Percentiles rank a stretch among this genome's conserved stretches.
These are phyloP conservation scores for Yponomeuta plumbellus DNA, from an alignment of 2,888 invertebrate genomes.

Conservation along the genomic window DNA sequence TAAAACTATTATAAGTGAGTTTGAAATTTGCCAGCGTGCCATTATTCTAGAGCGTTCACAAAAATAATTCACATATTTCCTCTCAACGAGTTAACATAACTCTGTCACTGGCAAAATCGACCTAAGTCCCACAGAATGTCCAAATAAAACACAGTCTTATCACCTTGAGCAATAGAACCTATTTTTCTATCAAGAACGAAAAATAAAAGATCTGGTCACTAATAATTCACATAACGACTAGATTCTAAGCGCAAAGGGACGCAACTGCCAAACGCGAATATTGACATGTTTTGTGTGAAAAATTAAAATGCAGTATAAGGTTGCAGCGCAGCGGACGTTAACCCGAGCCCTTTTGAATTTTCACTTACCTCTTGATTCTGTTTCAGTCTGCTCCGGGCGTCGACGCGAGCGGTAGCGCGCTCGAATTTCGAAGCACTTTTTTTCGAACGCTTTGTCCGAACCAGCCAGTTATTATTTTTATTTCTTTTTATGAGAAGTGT, in stretches of 20 bases:
- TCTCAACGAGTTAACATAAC: neutral
- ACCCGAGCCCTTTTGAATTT: neutral
- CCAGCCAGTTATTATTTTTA: neutral
- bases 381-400: conserved; percentile 7
- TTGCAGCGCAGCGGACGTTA: conserved; percentile 3
- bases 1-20: neutral
- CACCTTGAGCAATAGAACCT: neutral
- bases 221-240: neutral
- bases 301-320: conserved; percentile 1
- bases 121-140: neutral
- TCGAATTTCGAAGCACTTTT: neutral
- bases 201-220: neutral
- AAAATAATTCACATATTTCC: neutral
- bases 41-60: neutral
- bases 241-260: neutral
- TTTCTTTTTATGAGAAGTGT: neutral
- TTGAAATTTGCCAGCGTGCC: neutral
- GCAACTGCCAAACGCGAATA: neutral
- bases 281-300: neutral
- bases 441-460: neutral
- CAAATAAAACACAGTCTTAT: neutral
- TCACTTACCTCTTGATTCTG: neutral
- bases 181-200: neutral
- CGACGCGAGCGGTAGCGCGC: neutral
- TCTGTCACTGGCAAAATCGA: neutral